Base-by-base conservation (phyloP, 2,797 vertebrate species). In the Hippoglossus hippoglossus region DNA sequence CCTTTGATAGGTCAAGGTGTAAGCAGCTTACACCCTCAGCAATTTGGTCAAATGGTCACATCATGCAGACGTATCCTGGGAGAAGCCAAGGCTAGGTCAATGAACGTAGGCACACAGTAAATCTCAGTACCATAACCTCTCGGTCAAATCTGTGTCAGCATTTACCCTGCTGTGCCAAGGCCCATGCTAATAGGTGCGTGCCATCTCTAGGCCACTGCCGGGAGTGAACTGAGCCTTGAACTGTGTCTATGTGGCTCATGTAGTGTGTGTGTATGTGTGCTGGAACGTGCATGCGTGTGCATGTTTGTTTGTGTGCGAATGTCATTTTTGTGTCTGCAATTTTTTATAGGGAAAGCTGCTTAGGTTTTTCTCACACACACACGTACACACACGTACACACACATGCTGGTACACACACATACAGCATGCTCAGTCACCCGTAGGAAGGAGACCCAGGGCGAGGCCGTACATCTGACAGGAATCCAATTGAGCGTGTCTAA, bases 401-500 rank as follows among this genome's bases (percentile, higher is more conserved):
- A 65, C 67, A 77, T 69, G 64, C 71, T 55, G 50, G 13, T 22
- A 56, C 81, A 81, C 79, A 73, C 66, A 73, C 73, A 59, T 76
- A 79, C 80, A 77, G 75, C 82, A 72, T 90, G 92, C 81, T 91
- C 93, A 92, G 84, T 93, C 91, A 92, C 89, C 91, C 91, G 67
- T 93, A 90, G 82, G 86, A 93, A 93, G 89, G 90, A 93, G 91
- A 93, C 87, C 89, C 92, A 90, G 86, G 92, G 93, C 90, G 77
- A 92, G 89, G 92, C 89, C 84, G 75, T 84, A 83, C 87, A 91
- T 91, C 91, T 93, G 93, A 94, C 93, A 92, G 91, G 85, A 94
- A 93, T 94, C 92, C 92, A 93, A 93, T 93, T 93, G 91, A 94
- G 92, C 86, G 73, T 93, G 85, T 92, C 91, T 93, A 94, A 94